phyloP scores from a whole-genome alignment of 23 tunicate genomes.

The Trididemnum nubilum region DNA sequence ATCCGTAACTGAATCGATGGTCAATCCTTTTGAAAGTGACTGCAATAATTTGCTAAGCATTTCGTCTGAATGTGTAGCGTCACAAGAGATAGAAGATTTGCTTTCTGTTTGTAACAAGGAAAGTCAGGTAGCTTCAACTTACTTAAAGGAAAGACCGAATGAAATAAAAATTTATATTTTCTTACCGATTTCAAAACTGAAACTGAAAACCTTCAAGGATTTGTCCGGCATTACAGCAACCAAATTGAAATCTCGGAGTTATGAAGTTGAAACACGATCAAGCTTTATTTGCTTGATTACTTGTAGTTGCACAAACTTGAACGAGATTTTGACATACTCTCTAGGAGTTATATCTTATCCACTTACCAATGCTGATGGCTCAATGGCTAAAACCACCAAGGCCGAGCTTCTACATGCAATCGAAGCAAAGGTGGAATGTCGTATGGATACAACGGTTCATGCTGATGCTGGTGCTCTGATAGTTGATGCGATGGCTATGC shows the following conservation, averaged over 20 bases:
- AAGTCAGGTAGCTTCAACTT: not conserved
- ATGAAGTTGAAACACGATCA: not conserved
- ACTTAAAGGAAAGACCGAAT: not conserved
- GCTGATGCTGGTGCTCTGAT: not conserved
- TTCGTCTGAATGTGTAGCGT: not conserved
- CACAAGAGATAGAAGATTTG: slow-evolving; percentile 4
- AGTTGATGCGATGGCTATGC: not conserved
- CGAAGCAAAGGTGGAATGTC: too few relatives aligned
- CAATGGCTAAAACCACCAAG: not conserved
- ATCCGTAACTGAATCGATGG: not conserved
- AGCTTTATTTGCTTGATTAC: not conserved
- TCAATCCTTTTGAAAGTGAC: slow-evolving; percentile 4
- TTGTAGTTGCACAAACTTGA: slow-evolving; percentile 7
- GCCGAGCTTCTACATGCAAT: slow-evolving; percentile 1
- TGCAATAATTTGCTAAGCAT: not conserved
- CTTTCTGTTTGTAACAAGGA: not conserved
- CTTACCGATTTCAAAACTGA: not conserved
- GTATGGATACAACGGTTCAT: not conserved
- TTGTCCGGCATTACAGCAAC: not conserved
- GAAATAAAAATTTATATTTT: not conserved
- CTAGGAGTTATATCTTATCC: not conserved
- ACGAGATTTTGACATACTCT: not conserved
- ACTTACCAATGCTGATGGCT: not conserved
- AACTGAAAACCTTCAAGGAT: slow-evolving; percentile 13
- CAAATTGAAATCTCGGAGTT: slow-evolving; percentile 3